phyloP scores from a whole-genome alignment of 2,797 vertebrate species.

The Poecilia picta region DNA sequence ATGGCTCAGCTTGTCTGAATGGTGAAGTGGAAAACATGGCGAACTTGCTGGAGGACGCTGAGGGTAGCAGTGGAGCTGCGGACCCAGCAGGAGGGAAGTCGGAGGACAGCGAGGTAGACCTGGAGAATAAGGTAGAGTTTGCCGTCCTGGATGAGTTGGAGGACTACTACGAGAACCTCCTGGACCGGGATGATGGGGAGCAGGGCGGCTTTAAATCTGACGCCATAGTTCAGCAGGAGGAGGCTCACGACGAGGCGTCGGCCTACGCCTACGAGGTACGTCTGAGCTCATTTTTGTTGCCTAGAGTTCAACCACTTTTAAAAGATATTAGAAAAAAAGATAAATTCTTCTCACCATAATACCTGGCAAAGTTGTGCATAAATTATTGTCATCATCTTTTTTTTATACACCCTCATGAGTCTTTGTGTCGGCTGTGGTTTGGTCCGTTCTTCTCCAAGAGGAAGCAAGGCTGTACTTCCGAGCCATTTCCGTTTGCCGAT shows the following conservation, averaged over 20 bases:
- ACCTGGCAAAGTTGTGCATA: not conserved
- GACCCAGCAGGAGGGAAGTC: slow-evolving; percentile 69
- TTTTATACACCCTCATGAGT: not conserved
- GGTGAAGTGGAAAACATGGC: slow-evolving; percentile 89
- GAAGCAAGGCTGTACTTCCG: not conserved
- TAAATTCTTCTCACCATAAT: not conserved
- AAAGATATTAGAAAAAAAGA: not conserved
- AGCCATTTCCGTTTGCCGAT: slow-evolving; percentile 36
- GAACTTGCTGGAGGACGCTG: slow-evolving; percentile 79
- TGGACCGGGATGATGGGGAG: slow-evolving; percentile 90
- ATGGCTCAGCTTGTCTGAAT: slow-evolving; percentile 83
- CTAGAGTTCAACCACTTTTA: not conserved
- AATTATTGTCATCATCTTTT: not conserved
- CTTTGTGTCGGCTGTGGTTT: not conserved
- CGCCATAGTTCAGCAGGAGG: slow-evolving; percentile 92
- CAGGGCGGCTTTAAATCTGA: slow-evolving; percentile 92
- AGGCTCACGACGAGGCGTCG: slow-evolving; percentile 87
- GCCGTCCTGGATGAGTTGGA: slow-evolving; percentile 98
- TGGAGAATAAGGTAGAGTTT: slow-evolving; percentile 98
- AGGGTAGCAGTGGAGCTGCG: slow-evolving; percentile 79
- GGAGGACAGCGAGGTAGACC: slow-evolving; percentile 88
- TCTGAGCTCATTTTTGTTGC: slow-evolving; percentile 37
- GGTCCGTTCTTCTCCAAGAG: not conserved
- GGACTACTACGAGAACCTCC: slow-evolving; percentile 95
- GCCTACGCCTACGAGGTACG: slow-evolving; percentile 94